Base-by-base conservation (phyloP, 1,140 invertebrate genomes). In the Anoplolepis gracilipes region DNA sequence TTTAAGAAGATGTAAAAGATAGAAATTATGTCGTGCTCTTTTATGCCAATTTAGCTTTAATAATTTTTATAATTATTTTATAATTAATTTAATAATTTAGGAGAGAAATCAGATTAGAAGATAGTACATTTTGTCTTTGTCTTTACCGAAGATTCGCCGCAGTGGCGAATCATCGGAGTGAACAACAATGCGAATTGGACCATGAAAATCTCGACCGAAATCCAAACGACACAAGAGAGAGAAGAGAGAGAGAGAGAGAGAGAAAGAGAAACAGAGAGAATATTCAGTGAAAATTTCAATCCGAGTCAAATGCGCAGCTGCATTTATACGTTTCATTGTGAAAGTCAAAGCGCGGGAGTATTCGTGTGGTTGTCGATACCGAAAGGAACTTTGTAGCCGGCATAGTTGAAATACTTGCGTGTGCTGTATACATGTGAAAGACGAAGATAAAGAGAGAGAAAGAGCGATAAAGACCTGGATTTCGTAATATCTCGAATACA, bases 261-360 rank as follows among this genome's bases (percentile, higher is more conserved):
- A 19, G 39, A n/a, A 5, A 25, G 39, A 57, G 67, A 46, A 42
- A 77, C 49, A 76, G 55, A 69, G 76, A 49, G 62, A 77, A 67
- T 42, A 77, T 77, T 65, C 22, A 16, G 25, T 42, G 62, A 85
- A 88, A 62, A 88, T 88, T 79, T 81, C 82, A 57, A 88, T 88
- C 61, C 61, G 78, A 82, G 78, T 82, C 78, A 82, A 82, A 82
- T 82, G 78, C 67, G 78, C 78, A 59, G 67, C 78, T 82, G 78
- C 78, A 82, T 82, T 72, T 82, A 72, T 72, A 73, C 53, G 78
- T 82, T 82, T 73, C 67, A 36, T 82, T 72, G 78, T 62, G 53
- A 19, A 36, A 72, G 67, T 73, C 78, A 81, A 81, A 81, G 78
- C 36, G 78, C 67, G 65, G 65, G 78, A 55, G 77, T 59, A 39